Evolutionary conservation across 2,888 invertebrate species (phyloP).

Genomic region (Latheticus oryzae): DNA sequence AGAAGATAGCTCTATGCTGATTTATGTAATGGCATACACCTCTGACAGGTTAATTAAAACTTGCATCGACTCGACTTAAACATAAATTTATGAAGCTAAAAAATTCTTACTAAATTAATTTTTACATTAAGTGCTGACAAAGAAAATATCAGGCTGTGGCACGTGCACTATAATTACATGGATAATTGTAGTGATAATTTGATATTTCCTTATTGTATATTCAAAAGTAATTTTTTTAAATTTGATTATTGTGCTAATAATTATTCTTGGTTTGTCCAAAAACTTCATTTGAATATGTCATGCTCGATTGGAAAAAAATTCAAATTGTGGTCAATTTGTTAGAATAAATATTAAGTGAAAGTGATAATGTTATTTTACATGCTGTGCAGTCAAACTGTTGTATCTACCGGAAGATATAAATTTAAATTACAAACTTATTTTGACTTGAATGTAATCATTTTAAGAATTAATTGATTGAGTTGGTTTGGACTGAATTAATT

Average conservation of each 20-base stretch:
- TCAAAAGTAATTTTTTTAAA: slow-evolving; percentile 12
- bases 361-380: slow-evolving; percentile 22
- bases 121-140: slow-evolving; percentile 29
- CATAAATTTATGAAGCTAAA: slow-evolving; percentile 21
- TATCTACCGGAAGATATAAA: slow-evolving; percentile 29
- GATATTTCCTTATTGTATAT: slow-evolving; percentile 18
- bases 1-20: slow-evolving; percentile 13
- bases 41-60: slow-evolving; percentile 29
- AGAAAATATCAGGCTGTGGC: slow-evolving; percentile 17
- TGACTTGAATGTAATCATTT: slow-evolving; percentile 34
- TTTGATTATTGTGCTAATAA: slow-evolving; percentile 19
- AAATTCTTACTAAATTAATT: slow-evolving; percentile 27
- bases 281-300: slow-evolving; percentile 16
- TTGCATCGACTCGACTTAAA: slow-evolving; percentile 27
- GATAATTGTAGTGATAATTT: slow-evolving; percentile 20
- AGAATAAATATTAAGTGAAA: slow-evolving; percentile 25
- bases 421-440: slow-evolving; percentile 32
- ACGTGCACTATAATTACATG: slow-evolving; percentile 15
- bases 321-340: slow-evolving; percentile 28
- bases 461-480: slow-evolving; percentile 32
- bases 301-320: slow-evolving; percentile 10
- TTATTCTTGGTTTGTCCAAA: slow-evolving; percentile 7
- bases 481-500: slow-evolving; percentile 25
- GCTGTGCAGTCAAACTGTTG: slow-evolving; percentile 13
- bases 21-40: slow-evolving; percentile 22